These are phyloP conservation scores for Heterodera filipjevi DNA, from an alignment of 2,888 invertebrate genomes.

Conservation along the genomic window DNA sequence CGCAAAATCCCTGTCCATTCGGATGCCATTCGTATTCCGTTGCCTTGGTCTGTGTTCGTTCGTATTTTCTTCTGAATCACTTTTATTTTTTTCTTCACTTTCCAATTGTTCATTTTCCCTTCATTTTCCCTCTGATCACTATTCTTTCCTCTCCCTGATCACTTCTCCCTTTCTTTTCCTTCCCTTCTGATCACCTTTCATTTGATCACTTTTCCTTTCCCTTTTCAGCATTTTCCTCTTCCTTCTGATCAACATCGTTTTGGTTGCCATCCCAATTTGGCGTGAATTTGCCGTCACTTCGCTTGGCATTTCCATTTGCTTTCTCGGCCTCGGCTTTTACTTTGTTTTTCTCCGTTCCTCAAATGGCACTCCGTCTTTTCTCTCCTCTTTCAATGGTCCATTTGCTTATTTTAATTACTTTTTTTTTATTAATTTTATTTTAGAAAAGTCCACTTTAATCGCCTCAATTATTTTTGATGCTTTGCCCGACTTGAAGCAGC, in stretches of 20 bases:
- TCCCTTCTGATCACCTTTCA: background rate
- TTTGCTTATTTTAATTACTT: constrained; percentile 6
- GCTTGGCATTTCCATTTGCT: constrained; percentile 56
- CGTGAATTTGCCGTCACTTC: constrained; percentile 57
- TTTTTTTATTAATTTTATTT: constrained; percentile 24
- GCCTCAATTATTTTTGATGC: constrained; percentile 59
- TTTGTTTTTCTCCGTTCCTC: constrained; percentile 48
- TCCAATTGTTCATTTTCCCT: background rate
- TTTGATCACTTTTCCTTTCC: background rate
- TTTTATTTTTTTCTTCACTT: too few species aligned
- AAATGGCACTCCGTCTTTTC: background rate
- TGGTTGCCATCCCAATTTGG: constrained; percentile 63
- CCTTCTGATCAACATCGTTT: constrained; percentile 53
- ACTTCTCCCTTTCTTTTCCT: background rate
- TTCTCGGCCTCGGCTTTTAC: constrained; percentile 58
- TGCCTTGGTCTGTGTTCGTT: constrained; percentile 47
- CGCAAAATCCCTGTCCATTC: constrained; percentile 61
- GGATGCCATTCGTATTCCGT: constrained; percentile 60
- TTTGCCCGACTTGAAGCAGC: constrained; percentile 57
- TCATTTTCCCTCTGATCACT: background rate
- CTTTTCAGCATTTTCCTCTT: constrained; percentile 48
- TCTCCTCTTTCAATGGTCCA: background rate
- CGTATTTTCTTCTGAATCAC: background rate
- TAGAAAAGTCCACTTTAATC: constrained; percentile 52
- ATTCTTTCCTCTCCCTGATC: background rate